Evolutionary conservation across 2,888 invertebrate genomes (phyloP), one percentile per base, ranked within the genome.

Genomic region (Papilio elwesi): DNA sequence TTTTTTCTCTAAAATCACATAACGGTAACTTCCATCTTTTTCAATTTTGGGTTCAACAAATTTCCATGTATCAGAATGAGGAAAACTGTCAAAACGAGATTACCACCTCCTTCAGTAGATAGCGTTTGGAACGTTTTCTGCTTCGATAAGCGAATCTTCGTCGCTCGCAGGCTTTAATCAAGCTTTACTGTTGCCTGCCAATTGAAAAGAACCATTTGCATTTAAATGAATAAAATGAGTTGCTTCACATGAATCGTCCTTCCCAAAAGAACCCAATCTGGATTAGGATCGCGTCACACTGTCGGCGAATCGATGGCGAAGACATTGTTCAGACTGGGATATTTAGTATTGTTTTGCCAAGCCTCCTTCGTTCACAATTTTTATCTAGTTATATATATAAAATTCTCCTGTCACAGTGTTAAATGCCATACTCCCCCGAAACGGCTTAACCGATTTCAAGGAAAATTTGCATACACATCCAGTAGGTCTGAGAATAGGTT

Each of bases 151-250:
- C 71, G 59, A 66, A 47, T 71, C 47, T 62, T 47, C 66, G 66
- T 49, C 48, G 57, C 57, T 57, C 70, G 49, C 9, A 38, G 43
- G 57, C 59, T 67, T 66, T 71, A 71, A 71, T 67, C 62, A 62
- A 53, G 68, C 67, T 55, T 72, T 68, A 63, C 62, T 68, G 59
- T 62, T 62, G 71, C 67, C 63, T 68, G 53, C 71, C 67, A 72
- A 72, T 68, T 72, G 67, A 72, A 72, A 68, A 62, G 63, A 62
- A 63, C 63, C 68, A 72, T 72, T 72, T 72, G 67, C 71, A 72
- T 72, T 72, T 53, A 67, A 72, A 72, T 68, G 67, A 71, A 67
- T 52, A 36, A 62, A 71, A 71, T 43, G 47, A 43, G 59, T 55
- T 48, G 49, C 48, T 59, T 52, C 47, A 71, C 71, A 67, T 62